Base-by-base conservation (phyloP, 2,113 vertebrate species). In the Coryphaenoides rupestris region DNA sequence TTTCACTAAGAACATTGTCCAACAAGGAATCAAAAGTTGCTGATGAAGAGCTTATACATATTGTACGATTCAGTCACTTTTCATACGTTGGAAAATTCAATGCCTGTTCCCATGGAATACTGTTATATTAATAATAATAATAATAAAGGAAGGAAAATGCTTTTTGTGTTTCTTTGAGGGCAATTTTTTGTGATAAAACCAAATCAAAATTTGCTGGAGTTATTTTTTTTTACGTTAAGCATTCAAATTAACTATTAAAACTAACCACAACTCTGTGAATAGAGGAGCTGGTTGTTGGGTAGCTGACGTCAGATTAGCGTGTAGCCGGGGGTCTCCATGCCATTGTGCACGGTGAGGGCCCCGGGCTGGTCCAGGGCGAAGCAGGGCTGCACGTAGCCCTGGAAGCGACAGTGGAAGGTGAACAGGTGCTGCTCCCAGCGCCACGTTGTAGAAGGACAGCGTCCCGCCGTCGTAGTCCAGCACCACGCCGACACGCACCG, bases 361-460 rank as follows among this genome's bases (percentile, higher is more conserved):
- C 96, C 95, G 0, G 93, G 90, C 58, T 92, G 93, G 81, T 96
- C 95, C 69, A 99, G 55, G 55, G 93, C 91, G 73, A 99, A 98
- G 75, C 95, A 98, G 24, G 97, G 96, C 0, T 94, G 92, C 13
- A 95, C 91, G 0, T 91, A 90, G 28, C 89, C 89, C 65, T 73
- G 89, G 74, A 96, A 92, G 59, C 56, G 80, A 3, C 88, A 87
- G 1, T 76, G 83, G 77, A 96, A 98, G 1, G 93, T 92, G 63
- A 94, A 87, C 0, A 99, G 90, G 68, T 97, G 96, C 77, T 99
- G 97, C 28, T 82, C n/a, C 78, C 69, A 93, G 85, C 45, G 89
- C 89, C 14, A 87, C 87, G 0, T 99, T 98, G 79, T 93, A 98
- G 85, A 98, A 96, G 0, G 94, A 93, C 62, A 98, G 69, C 6